A percentile compares a stretch with the other conserved stretches of the same genome.
These are phyloP conservation scores for Tenthredo mesomela DNA, from an alignment of 2,888 invertebrate species.

Conservation along the genomic window DNA sequence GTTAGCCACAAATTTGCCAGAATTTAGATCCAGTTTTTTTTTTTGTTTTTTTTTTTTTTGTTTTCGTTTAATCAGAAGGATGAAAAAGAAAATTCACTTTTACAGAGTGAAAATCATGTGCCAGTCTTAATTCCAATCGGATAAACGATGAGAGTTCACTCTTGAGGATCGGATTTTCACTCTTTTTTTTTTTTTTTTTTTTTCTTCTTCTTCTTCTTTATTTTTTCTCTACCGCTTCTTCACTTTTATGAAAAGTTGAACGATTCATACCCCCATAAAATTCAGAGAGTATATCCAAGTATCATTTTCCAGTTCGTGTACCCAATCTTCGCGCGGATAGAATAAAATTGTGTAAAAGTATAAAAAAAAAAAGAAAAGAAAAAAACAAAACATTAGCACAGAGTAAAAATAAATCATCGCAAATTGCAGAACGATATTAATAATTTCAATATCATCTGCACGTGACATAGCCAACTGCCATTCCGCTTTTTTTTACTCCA, in stretches of 20 bases:
- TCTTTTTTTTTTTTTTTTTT: not conserved
- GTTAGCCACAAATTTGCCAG: not conserved
- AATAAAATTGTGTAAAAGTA: not conserved
- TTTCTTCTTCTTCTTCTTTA: no score
- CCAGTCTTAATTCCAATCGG: no score
- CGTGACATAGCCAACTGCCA: slow-evolving; percentile 20
- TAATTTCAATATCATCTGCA: slow-evolving; percentile 50
- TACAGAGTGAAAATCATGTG: no score
- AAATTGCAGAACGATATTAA: slow-evolving; percentile 49
- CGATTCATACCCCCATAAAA: no score
- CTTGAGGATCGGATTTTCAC: no score
- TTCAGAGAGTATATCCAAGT: no score
- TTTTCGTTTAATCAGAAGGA: not conserved
- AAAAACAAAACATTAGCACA: not conserved
- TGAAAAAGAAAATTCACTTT: no score
- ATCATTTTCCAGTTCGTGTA: no score
- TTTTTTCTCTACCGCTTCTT: no score
- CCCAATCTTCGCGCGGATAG: not conserved
- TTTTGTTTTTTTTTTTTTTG: no score
- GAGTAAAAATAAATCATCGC: slow-evolving; percentile 9
- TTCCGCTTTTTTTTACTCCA: slow-evolving; percentile 23
- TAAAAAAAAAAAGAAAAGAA: not conserved
- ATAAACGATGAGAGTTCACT: no score
- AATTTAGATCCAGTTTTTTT: not conserved
- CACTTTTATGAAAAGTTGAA: no score